Evolutionary conservation across 2,113 vertebrate species (phyloP).

Genomic region (Tichodroma muraria): DNA sequence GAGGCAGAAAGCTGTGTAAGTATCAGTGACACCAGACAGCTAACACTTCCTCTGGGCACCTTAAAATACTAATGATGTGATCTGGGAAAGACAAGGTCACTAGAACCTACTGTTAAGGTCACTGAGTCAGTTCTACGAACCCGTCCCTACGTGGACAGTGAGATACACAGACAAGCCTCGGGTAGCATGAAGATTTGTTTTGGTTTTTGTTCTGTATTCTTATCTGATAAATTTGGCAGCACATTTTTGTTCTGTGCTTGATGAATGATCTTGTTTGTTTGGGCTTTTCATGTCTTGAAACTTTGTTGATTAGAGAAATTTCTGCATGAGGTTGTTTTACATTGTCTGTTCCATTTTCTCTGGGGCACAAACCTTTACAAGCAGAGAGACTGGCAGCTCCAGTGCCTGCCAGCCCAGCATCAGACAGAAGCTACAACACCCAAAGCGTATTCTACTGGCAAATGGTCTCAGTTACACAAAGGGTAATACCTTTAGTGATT

Average conservation of each 20-base stretch:
- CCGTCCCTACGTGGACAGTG: accelerated
- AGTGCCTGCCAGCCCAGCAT: not conserved
- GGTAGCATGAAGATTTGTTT: not conserved
- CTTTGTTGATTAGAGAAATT: not conserved
- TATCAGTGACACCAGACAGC: not conserved
- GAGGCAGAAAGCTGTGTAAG: not conserved
- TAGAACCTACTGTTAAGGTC: not conserved
- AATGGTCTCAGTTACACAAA: not conserved
- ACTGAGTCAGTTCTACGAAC: not conserved
- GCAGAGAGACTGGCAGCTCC: not conserved
- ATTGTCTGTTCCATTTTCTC: not conserved
- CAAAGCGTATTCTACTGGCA: not conserved
- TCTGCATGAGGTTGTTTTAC: not conserved
- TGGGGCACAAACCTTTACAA: not conserved
- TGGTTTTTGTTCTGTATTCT: not conserved
- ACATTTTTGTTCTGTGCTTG: not conserved
- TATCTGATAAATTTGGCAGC: not conserved
- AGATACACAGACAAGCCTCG: not conserved
- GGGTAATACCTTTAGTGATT: not conserved
- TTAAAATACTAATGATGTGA: not conserved
- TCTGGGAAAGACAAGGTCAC: not conserved
- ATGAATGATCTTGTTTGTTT: not conserved
- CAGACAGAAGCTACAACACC: not conserved
- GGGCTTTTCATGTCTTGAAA: not conserved
- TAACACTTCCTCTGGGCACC: not conserved